Percentiles rank a stretch among this genome's conserved stretches.
phyloP scores from a whole-genome alignment of 2,797 vertebrate species.

The Oophaga sylvatica region DNA sequence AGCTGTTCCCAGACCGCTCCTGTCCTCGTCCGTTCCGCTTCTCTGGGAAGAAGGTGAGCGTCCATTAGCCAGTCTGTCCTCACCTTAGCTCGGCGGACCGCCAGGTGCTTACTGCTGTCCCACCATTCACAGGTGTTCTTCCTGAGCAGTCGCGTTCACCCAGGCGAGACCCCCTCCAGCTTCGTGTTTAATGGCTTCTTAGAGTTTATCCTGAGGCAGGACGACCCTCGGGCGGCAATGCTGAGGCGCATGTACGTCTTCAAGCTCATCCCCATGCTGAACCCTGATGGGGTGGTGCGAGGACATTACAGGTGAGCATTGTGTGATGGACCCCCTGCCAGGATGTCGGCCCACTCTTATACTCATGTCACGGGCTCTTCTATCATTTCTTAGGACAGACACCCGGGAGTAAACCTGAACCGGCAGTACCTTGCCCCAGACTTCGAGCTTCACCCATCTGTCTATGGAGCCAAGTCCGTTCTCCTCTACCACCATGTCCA shows the following conservation, averaged over 20 bases:
- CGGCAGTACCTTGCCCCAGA: constrained; percentile 92
- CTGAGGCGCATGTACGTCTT: constrained; percentile 93
- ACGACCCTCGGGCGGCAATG: constrained; percentile 89
- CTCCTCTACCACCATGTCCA: constrained; percentile 91
- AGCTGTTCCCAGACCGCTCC: constrained; percentile 87
- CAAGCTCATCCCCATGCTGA: constrained; percentile 97
- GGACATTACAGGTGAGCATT: constrained; percentile 79
- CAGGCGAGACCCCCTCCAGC: constrained; percentile 94
- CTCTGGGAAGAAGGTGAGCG: constrained; percentile 84
- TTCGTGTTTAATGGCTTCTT: constrained; percentile 98
- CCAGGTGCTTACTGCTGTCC: background rate
- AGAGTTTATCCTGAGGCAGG: constrained; percentile 89
- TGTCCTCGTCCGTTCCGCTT: constrained; percentile 86
- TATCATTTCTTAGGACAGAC: constrained; percentile 81
- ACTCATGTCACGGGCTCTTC: background rate
- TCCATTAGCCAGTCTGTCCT: constrained; percentile 33
- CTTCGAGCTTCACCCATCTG: constrained; percentile 88
- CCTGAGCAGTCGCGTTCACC: constrained; percentile 95
- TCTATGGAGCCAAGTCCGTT: constrained; percentile 89
- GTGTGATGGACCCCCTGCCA: background rate
- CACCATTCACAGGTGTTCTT: constrained; percentile 85
- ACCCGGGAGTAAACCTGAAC: constrained; percentile 95
- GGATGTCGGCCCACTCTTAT: no score
- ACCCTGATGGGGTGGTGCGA: constrained; percentile 91
- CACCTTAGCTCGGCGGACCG: no score